Base-by-base conservation (phyloP, 2,888 invertebrate species). In the Incurvaria masculella region DNA sequence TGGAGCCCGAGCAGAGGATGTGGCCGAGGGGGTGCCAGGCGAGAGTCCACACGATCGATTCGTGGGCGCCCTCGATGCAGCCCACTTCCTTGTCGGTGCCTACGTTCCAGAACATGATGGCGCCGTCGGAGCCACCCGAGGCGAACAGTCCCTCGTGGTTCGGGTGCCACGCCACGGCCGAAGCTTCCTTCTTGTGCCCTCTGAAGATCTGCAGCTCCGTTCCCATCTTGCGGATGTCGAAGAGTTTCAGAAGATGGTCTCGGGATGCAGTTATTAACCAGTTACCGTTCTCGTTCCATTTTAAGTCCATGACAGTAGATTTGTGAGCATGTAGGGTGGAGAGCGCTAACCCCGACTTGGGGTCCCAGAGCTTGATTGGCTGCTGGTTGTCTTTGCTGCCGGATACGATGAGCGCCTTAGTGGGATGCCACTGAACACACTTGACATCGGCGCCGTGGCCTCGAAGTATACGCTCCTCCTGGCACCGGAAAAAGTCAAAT, bases 321-420 rank as follows among this genome's bases (percentile, higher is more conserved):
- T 99, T 99, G 72, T 99, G 99, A 41, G 98, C 98, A 72, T 99
- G 98, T 83, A 99, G 79, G 38, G 98, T 99, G 17, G 97, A 95
- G 47, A 99, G 76, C 42, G 97, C 94, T 55, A 91, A 89, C 5
- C 97, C 98, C 48, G 91, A 89, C 68, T 96, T 97, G 2, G 99
- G 97, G 81, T 99, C 99, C 99, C 99, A 99, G 45, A 99, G 76
- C 72, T 99, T 99, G 38, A 99, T 94, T 2, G 99, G 99, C 66
- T 99, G 99, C 65, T 99, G 99, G 67, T 97, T 97, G 69, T 99
- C 99, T 79, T 99, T 97, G 68, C 97, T 98, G 16, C 99, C 99
- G 2, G 98, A 98, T 39, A 96, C 95, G 58, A 99, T 88, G 44
- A 99, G 84, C 51, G 93, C 91, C 74, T 98, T 99, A 61, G 94